Conservation (phyloP, 2,888 invertebrate species). For the Tetranychus piercei region DNA sequence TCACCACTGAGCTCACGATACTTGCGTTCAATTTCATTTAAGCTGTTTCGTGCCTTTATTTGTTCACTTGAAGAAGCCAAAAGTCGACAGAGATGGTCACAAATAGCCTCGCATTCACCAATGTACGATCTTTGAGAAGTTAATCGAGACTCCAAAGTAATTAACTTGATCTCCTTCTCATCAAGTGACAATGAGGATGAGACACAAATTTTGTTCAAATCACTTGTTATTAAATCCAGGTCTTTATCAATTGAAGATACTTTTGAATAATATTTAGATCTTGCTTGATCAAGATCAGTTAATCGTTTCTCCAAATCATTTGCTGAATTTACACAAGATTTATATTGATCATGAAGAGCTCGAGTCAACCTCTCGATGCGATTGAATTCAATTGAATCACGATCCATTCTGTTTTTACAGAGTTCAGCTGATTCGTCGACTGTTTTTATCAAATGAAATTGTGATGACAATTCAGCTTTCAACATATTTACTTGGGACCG, state of each 20-base stretch:
- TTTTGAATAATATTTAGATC: background rate
- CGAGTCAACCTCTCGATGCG: background rate
- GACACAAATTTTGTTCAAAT: background rate
- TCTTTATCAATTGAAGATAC: background rate
- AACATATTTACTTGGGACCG: background rate
- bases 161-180: background rate
- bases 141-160: background rate
- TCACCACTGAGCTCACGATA: background rate
- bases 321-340: background rate
- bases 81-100: background rate
- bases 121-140: background rate
- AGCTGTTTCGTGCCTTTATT: background rate
- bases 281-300: background rate
- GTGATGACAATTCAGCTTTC: background rate
- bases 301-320: background rate
- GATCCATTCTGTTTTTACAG: background rate
- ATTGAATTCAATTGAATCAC: background rate
- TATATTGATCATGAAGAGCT: conserved; percentile 1
- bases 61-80: background rate
- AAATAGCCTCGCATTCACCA: background rate
- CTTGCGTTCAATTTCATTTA: conserved; percentile 4
- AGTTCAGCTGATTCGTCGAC: background rate
- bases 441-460: background rate
- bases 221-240: background rate
- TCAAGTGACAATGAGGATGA: background rate